Conservation (phyloP, 2,888 invertebrate genomes). For the Coremacera marginata region DNA sequence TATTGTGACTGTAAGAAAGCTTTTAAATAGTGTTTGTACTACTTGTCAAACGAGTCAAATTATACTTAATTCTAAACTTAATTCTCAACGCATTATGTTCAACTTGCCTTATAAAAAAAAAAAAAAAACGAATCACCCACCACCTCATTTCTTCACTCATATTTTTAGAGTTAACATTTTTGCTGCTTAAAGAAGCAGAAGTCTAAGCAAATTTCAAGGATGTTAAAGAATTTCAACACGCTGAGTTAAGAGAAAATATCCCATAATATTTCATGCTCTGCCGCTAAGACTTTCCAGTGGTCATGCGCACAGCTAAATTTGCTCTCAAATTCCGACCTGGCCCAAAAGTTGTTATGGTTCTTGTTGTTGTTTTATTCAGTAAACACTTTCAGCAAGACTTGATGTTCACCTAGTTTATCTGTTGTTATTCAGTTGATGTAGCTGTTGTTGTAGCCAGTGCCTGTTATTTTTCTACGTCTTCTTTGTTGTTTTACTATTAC, state of each 20-base stretch:
- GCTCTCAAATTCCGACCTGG: conserved; percentile 22
- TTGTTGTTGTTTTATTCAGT: neutral
- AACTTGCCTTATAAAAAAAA: no score
- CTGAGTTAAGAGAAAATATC: neutral
- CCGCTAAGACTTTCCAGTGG: neutral
- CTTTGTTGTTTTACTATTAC: no score
- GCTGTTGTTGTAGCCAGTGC: neutral
- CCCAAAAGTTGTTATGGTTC: conserved; percentile 13
- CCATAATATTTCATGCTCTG: neutral
- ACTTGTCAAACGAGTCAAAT: no score
- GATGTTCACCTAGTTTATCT: neutral
- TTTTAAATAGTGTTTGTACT: no score
- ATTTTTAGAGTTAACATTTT: no score
- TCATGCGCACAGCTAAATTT: neutral
- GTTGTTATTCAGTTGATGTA: neutral
- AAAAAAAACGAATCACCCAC: no score
- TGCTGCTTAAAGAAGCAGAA: no score
- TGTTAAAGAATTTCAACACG: neutral
- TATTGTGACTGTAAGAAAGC: no score
- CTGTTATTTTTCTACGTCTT: neutral
- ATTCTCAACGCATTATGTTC: neutral
- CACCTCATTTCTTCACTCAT: no score
- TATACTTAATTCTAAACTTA: neutral
- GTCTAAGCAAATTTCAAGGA: neutral
- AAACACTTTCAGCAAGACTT: neutral